phyloP scores from a whole-genome alignment of 2,113 vertebrate genomes.

The Isichthys henryi region DNA sequence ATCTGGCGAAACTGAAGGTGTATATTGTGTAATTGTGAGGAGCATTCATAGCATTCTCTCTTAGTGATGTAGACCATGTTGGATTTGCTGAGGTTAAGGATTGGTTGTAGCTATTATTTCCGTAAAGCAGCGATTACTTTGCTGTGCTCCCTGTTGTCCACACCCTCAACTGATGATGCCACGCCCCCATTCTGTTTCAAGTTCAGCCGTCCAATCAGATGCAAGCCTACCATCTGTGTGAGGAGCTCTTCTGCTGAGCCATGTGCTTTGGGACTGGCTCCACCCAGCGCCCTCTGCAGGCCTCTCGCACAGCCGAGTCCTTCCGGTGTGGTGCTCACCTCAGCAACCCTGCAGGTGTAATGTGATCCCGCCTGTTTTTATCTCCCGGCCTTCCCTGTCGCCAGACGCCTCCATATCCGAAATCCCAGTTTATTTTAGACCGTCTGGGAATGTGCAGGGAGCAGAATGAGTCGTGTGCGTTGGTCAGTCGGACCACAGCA shows the following conservation, averaged over 20 bases:
- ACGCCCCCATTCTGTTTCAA: neutral
- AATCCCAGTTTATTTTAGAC: constrained; percentile 28
- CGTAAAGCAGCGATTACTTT: neutral
- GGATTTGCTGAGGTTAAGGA: neutral
- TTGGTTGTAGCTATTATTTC: neutral
- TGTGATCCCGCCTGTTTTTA: constrained; percentile 42
- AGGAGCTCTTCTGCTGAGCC: neutral
- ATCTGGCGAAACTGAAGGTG: neutral
- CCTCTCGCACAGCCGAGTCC: neutral
- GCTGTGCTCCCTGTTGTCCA: neutral
- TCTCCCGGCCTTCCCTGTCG: constrained; percentile 33
- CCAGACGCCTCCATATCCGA: constrained; percentile 20
- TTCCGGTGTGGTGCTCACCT: neutral
- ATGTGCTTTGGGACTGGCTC: neutral
- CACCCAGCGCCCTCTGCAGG: neutral
- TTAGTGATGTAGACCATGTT: neutral
- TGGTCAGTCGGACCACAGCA: neutral
- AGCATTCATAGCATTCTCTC: neutral
- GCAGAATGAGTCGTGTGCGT: neutral
- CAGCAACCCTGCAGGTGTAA: constrained; percentile 28
- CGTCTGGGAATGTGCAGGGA: constrained; percentile 20
- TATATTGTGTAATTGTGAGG: neutral
- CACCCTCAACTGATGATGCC: neutral
- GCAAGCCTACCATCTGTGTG: neutral
- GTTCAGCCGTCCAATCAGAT: neutral